phyloP scores from a whole-genome alignment of 2,888 invertebrate species.

The Macropis europaea region DNA sequence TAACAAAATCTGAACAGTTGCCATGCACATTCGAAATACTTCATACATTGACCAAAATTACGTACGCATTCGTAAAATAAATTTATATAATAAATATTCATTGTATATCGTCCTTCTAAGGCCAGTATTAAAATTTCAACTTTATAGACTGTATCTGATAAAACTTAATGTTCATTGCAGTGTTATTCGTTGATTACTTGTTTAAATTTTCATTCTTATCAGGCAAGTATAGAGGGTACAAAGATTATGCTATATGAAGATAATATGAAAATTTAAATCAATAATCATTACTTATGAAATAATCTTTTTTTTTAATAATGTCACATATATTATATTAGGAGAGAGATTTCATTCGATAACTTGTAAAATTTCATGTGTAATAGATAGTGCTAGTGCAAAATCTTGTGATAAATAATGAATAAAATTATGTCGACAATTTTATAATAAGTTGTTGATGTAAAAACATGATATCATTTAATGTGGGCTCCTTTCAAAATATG shows the following conservation, averaged over 20 bases:
- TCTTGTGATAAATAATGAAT: slow-evolving; percentile 5
- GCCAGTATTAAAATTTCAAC: slow-evolving; percentile 51
- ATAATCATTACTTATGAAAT: slow-evolving; percentile 1
- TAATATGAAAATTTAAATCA: slow-evolving; percentile 25
- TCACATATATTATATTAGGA: not conserved
- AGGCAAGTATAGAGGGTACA: slow-evolving; percentile 9
- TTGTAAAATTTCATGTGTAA: slow-evolving; percentile 13
- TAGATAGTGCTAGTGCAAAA: slow-evolving; percentile 20
- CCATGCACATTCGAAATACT: slow-evolving; percentile 9
- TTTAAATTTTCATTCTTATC: slow-evolving; percentile 21
- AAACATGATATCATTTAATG: slow-evolving; percentile 13
- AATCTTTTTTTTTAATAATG: slow-evolving; percentile 1
- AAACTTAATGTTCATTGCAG: slow-evolving; percentile 58
- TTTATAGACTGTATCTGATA: slow-evolving; percentile 40
- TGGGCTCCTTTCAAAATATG: not conserved
- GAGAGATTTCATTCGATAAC: slow-evolving; percentile 18
- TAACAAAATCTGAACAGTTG: slow-evolving; percentile 12
- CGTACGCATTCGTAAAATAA: slow-evolving; percentile 34
- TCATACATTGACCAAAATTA: slow-evolving; percentile 11
- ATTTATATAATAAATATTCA: slow-evolving; percentile 41
- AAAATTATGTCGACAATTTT: slow-evolving; percentile 17
- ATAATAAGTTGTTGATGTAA: slow-evolving; percentile 1
- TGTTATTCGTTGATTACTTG: slow-evolving; percentile 54
- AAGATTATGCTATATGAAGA: slow-evolving; percentile 25
- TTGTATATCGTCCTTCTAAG: slow-evolving; percentile 47